Percentiles rank a stretch among this genome's conserved stretches.
These are phyloP conservation scores for Epinephelus coioides DNA, from an alignment of 2,797 vertebrate genomes.

Conservation along the genomic window DNA sequence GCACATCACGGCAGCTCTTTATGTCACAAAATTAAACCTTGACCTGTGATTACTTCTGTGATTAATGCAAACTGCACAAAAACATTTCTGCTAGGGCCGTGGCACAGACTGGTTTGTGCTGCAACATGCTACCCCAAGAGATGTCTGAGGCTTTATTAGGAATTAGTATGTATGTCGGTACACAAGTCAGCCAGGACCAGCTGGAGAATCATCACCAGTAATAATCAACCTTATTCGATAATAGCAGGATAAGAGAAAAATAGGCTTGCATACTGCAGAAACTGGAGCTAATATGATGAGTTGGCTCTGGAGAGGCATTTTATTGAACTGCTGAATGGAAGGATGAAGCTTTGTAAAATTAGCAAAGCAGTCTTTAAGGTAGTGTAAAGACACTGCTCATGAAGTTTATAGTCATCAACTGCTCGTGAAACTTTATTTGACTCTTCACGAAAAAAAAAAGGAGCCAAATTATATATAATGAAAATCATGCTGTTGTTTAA, in stretches of 20 bases:
- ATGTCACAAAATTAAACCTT: constrained; percentile 80
- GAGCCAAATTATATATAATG: constrained; percentile 28
- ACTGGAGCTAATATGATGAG: constrained; percentile 75
- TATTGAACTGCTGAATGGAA: constrained; percentile 63
- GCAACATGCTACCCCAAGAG: constrained; percentile 70
- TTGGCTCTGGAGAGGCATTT: constrained; percentile 70
- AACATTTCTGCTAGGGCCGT: constrained; percentile 65
- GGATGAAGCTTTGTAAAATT: constrained; percentile 48
- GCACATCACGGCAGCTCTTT: constrained; percentile 68
- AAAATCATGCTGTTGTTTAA: constrained; percentile 46
- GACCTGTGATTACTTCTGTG: constrained; percentile 76
- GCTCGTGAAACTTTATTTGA: constrained; percentile 56
- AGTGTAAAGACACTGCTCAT: constrained; percentile 42
- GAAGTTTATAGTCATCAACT: constrained; percentile 41
- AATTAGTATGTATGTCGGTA: constrained; percentile 80
- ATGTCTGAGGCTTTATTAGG: constrained; percentile 75
- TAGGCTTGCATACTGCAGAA: constrained; percentile 68
- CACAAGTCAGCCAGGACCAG: constrained; percentile 63
- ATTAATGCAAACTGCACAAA: constrained; percentile 75
- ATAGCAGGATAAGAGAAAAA: constrained; percentile 79
- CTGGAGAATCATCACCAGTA: constrained; percentile 76
- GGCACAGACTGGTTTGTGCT: constrained; percentile 61
- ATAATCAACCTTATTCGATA: constrained; percentile 83
- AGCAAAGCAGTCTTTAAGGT: constrained; percentile 42
- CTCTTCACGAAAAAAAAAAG: constrained; percentile 19